Evolutionary conservation across 2,888 invertebrate genomes (phyloP).

Genomic region (Tetanocera ferruginea): DNA sequence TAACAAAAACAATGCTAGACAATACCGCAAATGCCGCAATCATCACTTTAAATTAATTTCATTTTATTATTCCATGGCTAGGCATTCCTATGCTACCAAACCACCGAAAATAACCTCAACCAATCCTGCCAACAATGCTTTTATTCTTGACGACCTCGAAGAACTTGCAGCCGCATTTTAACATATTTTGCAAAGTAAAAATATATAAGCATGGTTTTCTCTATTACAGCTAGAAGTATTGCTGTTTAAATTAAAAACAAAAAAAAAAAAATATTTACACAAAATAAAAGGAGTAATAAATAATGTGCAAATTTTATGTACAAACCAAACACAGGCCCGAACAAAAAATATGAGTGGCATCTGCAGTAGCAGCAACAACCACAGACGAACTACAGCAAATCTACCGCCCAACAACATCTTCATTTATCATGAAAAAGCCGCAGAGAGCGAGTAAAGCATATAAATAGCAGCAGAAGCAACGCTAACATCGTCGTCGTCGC

Average conservation of each 20-base stretch:
- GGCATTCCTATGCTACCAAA: neutral
- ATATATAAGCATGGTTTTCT: too few species aligned
- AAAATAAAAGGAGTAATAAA: neutral
- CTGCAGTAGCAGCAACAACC: neutral
- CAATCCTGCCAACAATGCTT: neutral
- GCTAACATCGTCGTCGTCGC: neutral
- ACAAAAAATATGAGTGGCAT: neutral
- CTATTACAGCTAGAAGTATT: neutral
- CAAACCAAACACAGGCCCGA: neutral
- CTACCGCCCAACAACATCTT: conserved; percentile 17
- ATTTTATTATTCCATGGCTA: conserved; percentile 34
- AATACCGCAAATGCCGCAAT: conserved; percentile 20
- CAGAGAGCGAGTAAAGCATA: neutral
- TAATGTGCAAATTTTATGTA: conserved; percentile 9
- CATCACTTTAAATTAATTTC: conserved; percentile 40
- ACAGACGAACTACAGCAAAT: neutral
- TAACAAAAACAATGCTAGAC: neutral
- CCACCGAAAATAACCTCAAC: neutral
- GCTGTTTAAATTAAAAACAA: neutral
- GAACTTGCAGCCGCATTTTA: neutral
- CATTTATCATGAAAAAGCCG: conserved; percentile 27
- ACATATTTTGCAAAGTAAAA: too few species aligned
- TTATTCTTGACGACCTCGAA: neutral
- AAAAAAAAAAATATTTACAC: neutral
- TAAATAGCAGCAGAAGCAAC: neutral